Evolutionary conservation across 2,888 invertebrate genomes (phyloP).

Genomic region (Melieria omissa): DNA sequence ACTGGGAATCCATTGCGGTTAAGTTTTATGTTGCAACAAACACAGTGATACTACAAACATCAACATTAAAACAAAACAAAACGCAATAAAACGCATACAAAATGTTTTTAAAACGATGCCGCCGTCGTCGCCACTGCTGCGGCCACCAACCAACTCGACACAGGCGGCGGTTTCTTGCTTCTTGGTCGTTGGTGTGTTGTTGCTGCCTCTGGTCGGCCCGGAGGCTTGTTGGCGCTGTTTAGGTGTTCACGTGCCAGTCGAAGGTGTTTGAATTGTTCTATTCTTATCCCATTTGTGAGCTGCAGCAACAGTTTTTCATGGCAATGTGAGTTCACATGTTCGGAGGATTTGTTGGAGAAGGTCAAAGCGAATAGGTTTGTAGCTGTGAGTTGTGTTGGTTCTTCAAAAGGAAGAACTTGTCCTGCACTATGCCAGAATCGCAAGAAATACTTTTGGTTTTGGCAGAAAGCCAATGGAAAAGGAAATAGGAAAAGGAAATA

Average conservation of each 20-base stretch:
- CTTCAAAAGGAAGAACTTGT: too few species aligned
- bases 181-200: neutral
- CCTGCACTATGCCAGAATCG: too few species aligned
- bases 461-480: too few species aligned
- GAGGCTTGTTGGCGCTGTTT: neutral
- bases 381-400: too few species aligned
- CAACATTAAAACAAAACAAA: neutral
- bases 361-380: too few species aligned
- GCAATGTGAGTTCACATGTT: too few species aligned
- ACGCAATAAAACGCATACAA: neutral
- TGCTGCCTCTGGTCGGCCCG: too few species aligned
- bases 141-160: neutral
- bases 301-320: too few species aligned
- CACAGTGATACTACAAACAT: neutral
- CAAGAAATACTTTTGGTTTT: too few species aligned
- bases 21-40: neutral
- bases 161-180: neutral
- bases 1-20: slow-evolving; percentile 20
- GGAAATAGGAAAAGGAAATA: too few species aligned
- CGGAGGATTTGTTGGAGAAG: too few species aligned
- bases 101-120: neutral
- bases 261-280: neutral
- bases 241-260: neutral
- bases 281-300: neutral
- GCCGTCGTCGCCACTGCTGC: neutral